Evolutionary conservation across 2,888 invertebrate genomes (phyloP), one percentile per base, ranked within the genome.

Genomic region (Chrysopilus asiliformis): DNA sequence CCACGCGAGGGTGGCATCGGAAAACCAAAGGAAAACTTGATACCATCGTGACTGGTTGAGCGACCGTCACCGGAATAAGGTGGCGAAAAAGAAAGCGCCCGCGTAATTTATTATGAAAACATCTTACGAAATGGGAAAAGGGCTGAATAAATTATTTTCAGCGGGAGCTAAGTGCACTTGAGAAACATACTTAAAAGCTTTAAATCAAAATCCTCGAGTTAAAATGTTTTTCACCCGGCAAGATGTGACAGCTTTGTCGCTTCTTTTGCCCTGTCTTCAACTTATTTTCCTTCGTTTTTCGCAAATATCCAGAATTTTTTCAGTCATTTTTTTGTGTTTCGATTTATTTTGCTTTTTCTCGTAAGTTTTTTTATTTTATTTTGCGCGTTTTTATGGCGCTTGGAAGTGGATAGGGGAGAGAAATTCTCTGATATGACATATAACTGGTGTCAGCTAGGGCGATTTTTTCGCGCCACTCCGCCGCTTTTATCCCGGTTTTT

Each of bases 31-130:
- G n/a, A n/a, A n/a, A n/a, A n/a, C n/a, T n/a, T n/a, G n/a, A n/a
- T n/a, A n/a, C n/a, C n/a, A 28, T 35, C 28, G 35, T 35, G 13
- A 14, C 35, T 10, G 18, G 6, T 31, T 9, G 6, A 32, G n/a
- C n/a, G 16, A 8, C 8, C 7, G 22, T n/a, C n/a, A n/a, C n/a
- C n/a, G 22, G 22, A 32, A 32, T 17, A 28, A 35, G 13, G 28
- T 14, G 9, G 27, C 19, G 22, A 35, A 35, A 36, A 35, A 25
- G 33, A 17, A 32, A 31, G 18, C n/a, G n/a, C n/a, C 25, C 33
- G 30, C 39, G 26, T 39, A 41, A 41, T 41, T 41, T 41, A 41
- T 41, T 41, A 41, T 41, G 41, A 41, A 41, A 41, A 41, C 41
- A 38, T 39, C 39, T 38, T 39, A 25, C 34, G 34, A 39, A 32